A percentile compares a stretch with the other conserved stretches of the same genome.
These are phyloP conservation scores for Ceratosolen solmsi DNA, from an alignment of 1,140 invertebrate species.

Conservation along the genomic window DNA sequence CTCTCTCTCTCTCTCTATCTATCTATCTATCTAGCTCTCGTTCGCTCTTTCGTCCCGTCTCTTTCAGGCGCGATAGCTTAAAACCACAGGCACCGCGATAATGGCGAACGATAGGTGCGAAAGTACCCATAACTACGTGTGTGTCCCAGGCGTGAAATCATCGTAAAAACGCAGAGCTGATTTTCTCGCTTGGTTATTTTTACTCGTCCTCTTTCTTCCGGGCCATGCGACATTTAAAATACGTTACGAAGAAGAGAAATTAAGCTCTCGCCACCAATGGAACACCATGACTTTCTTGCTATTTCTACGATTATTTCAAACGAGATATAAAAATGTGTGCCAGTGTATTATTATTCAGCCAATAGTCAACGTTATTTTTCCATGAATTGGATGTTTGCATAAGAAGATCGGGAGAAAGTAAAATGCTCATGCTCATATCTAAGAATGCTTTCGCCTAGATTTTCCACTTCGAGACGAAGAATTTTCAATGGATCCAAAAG, in stretches of 20 bases:
- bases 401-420: neutral
- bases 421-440: neutral
- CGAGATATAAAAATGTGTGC: neutral
- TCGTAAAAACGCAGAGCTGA: conserved; percentile 52
- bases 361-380: neutral
- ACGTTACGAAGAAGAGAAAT: neutral
- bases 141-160: conserved; percentile 51
- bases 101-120: conserved; percentile 64
- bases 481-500: neutral
- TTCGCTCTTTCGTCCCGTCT: conserved; percentile 16
- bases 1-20: no score
- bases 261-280: neutral
- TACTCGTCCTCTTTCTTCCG: neutral
- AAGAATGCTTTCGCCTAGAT: neutral
- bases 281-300: neutral
- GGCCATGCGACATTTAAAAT: neutral
- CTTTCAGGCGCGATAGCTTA: conserved; percentile 58
- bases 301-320: neutral
- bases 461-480: neutral
- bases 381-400: conserved; percentile 30
- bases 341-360: neutral
- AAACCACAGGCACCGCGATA: conserved; percentile 68
- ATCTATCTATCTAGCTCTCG: neutral
- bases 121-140: conserved; percentile 46
- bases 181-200: conserved; percentile 35